phyloP scores from a whole-genome alignment of 2,888 invertebrate genomes.

The Calameuta filiformis region DNA sequence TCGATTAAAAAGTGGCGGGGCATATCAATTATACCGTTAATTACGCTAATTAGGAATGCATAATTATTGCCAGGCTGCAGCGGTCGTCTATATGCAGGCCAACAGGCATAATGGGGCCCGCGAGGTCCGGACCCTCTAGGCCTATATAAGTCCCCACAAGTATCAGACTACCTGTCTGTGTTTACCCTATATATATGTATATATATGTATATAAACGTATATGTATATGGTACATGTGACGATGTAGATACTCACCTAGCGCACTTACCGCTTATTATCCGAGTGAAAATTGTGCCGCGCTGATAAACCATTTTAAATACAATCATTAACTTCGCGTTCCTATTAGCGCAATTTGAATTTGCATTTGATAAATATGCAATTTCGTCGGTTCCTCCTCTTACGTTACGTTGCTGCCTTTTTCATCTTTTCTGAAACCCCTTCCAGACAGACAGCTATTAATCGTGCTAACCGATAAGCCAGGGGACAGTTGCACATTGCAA shows the following conservation, averaged over 20 bases:
- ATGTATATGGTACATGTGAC: not conserved
- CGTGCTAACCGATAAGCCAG: not conserved
- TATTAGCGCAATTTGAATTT: slow-evolving; percentile 53
- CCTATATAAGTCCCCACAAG: not conserved
- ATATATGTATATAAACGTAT: not conserved
- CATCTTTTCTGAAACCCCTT: not conserved
- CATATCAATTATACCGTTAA: slow-evolving; percentile 42
- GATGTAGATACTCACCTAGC: slow-evolving; percentile 2
- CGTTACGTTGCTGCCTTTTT: not conserved
- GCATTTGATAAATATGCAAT: slow-evolving; percentile 54
- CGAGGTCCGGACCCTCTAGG: slow-evolving; percentile 23
- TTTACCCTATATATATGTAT: not conserved
- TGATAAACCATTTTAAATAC: slow-evolving; percentile 52
- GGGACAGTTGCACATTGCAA: not conserved
- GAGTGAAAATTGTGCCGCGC: slow-evolving; percentile 9
- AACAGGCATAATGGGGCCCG: slow-evolving; percentile 28
- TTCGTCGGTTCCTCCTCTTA: not conserved
- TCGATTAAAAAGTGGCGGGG: slow-evolving; percentile 13
- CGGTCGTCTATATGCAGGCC: slow-evolving; percentile 20
- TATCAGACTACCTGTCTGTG: not conserved
- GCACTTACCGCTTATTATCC: slow-evolving; percentile 20
- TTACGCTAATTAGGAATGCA: slow-evolving; percentile 43
- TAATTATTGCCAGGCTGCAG: slow-evolving; percentile 33
- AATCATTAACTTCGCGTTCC: slow-evolving; percentile 51
- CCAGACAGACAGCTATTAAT: slow-evolving; percentile 14